These are phyloP conservation scores for Tipula confusa DNA, from an alignment of 2,888 invertebrate species.

Conservation along the genomic window DNA sequence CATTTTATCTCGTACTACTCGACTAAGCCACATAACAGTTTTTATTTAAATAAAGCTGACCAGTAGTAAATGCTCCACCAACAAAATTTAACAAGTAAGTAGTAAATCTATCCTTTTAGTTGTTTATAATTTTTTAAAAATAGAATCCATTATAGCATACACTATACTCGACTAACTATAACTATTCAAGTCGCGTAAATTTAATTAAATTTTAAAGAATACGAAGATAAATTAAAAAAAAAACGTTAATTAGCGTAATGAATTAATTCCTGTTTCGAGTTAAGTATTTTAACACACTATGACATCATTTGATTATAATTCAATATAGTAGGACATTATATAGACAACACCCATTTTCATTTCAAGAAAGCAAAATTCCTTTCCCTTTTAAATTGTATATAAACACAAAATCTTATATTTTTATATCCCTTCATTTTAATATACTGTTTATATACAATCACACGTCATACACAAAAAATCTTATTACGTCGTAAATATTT, in stretches of 20 bases:
- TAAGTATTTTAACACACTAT: not conserved
- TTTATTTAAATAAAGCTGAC: not conserved
- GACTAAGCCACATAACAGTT: not conserved
- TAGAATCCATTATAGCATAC: not conserved
- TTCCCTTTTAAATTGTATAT: not conserved
- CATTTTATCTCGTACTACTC: not conserved
- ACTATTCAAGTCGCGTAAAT: not conserved
- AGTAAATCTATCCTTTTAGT: not conserved
- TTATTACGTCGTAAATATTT: not conserved
- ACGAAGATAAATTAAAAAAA: not conserved
- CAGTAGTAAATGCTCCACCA: not conserved
- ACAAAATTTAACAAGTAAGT: not conserved
- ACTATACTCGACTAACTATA: not conserved
- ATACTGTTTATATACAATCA: not conserved
- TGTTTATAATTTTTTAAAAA: not conserved
- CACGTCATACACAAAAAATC: not conserved
- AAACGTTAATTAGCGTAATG: not conserved
- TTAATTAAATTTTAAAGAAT: not conserved
- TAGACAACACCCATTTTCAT: not conserved
- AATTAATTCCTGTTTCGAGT: not conserved
- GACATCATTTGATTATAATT: not conserved
- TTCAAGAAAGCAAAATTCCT: not conserved
- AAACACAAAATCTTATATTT: too few species aligned
- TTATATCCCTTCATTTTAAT: not conserved
- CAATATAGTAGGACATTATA: not conserved